Base-by-base conservation (phyloP, 2,888 invertebrate genomes). In the Neoitamus cyanurus region DNA sequence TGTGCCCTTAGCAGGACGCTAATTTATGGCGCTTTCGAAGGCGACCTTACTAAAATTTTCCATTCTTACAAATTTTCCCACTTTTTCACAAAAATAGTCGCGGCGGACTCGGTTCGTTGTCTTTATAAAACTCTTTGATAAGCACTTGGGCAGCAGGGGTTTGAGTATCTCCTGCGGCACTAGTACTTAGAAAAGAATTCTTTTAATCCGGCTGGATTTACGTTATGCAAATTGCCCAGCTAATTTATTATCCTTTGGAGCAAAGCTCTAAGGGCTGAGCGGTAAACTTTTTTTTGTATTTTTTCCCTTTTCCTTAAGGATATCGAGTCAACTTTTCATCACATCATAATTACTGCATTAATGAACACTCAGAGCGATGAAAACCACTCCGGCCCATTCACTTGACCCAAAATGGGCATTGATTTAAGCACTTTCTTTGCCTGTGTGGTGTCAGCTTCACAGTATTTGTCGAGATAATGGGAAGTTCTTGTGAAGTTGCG, bases 121-220 rank as follows among this genome's bases (percentile, higher is more conserved):
- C 70, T 78, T 83, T 77, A 48, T 83, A 95, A 94, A 92, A 89
- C 90, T 89, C 91, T 90, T 91, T 91, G 90, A 91, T 91, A 91
- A 91, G 91, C 91, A 91, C 91, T 91, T 91, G 91, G 90, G 91
- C 91, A 91, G 91, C 91, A 91, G 91, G 91, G 90, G 91, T 89
- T 89, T 87, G 88, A 89, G 88, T 89, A 90, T 90, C 91, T 91
- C 91, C 91, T 91, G 91, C 91, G 91, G 91, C 91, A 91, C 91
- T 91, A 91, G 91, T 91, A 91, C 91, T 91, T 91, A 91, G 91
- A 90, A 90, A 91, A 91, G 91, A 88, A 88, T 87, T 86, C 86
- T 86, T 85, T 58, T 85, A 58, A 48, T 73, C 46, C 48, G 46
- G 48, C 46, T 75, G 46, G 83, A 83, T 83, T 83, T 72, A 83